These are phyloP conservation scores for Hirtodrosophila duncani DNA, from an alignment of 2,888 invertebrate species.

Conservation along the genomic window DNA sequence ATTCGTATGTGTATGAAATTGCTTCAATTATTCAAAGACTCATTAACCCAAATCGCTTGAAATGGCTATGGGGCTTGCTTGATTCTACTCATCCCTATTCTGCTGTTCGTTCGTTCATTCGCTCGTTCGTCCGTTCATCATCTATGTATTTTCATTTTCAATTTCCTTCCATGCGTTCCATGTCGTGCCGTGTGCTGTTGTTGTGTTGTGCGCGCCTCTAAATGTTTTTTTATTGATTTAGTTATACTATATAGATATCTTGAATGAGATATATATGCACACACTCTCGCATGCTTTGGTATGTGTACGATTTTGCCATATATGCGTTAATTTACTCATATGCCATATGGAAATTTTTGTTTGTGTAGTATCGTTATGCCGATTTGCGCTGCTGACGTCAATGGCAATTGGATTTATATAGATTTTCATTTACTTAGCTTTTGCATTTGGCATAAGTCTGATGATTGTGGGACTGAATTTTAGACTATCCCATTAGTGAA, in stretches of 20 bases:
- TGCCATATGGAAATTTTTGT: slow-evolving; percentile 24
- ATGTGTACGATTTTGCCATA: slow-evolving; percentile 41
- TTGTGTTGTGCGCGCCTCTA: slow-evolving; percentile 17
- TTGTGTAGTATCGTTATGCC: slow-evolving; percentile 1
- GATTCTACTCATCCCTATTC: neutral
- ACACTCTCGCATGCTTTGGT: neutral
- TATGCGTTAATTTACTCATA: slow-evolving; percentile 61
- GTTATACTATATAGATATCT: slow-evolving; percentile 6
- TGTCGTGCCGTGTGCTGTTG: slow-evolving; percentile 23
- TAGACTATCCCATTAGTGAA: neutral
- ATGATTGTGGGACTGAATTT: slow-evolving; percentile 27
- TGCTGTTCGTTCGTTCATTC: too few species aligned
- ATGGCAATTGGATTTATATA: slow-evolving; percentile 27
- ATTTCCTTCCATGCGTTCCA: slow-evolving; percentile 6
- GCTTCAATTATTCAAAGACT: slow-evolving; percentile 39
- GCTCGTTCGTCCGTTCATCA: too few species aligned
- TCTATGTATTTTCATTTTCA: slow-evolving; percentile 1
- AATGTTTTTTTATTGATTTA: slow-evolving; percentile 39
- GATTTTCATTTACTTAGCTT: slow-evolving; percentile 17
- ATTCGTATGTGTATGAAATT: slow-evolving; percentile 4
- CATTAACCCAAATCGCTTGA: slow-evolving; percentile 56
- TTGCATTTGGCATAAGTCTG: slow-evolving; percentile 37
- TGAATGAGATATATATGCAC: neutral
- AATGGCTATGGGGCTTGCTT: neutral
- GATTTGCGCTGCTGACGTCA: slow-evolving; percentile 35